Percentiles rank a stretch among this genome's conserved stretches.
These are phyloP conservation scores for Apotomis capreana DNA, from an alignment of 2,888 invertebrate species.

Conservation along the genomic window DNA sequence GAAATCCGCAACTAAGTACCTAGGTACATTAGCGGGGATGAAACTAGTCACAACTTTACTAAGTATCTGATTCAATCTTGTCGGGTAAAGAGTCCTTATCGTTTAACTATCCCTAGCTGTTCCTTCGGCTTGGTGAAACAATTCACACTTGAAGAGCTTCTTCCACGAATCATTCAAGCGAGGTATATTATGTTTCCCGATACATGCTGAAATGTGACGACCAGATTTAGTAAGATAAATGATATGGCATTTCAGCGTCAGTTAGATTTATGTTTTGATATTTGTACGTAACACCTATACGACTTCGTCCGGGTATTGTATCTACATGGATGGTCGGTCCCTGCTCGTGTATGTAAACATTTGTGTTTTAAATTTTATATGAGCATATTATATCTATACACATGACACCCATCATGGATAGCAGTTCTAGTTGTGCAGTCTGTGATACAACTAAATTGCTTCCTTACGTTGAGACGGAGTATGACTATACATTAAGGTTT, in stretches of 20 bases:
- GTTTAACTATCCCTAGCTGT: not conserved
- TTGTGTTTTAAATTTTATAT: not conserved
- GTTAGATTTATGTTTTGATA: constrained; percentile 20
- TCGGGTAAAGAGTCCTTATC: not conserved
- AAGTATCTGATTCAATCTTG: not conserved
- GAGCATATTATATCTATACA: not conserved
- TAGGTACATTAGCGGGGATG: no score
- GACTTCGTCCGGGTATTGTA: not conserved
- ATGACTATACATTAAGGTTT: no score
- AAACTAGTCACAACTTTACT: no score
- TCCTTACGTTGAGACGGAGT: no score
- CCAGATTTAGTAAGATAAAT: constrained; percentile 13
- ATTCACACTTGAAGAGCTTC: constrained; percentile 1
- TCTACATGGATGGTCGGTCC: not conserved
- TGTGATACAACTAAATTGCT: no score
- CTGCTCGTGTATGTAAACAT: not conserved
- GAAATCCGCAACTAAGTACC: no score
- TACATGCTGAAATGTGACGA: constrained; percentile 2
- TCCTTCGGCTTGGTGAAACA: not conserved
- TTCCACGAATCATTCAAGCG: not conserved
- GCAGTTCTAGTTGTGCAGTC: no score
- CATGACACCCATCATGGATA: no score
- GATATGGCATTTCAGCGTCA: constrained; percentile 19
- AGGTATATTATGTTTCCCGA: not conserved
- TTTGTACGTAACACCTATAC: constrained; percentile 5